Percentiles rank a stretch among this genome's conserved stretches.
Conservation (phyloP, 2,113 vertebrate genomes). For the Periophthalmus modestus region DNA sequence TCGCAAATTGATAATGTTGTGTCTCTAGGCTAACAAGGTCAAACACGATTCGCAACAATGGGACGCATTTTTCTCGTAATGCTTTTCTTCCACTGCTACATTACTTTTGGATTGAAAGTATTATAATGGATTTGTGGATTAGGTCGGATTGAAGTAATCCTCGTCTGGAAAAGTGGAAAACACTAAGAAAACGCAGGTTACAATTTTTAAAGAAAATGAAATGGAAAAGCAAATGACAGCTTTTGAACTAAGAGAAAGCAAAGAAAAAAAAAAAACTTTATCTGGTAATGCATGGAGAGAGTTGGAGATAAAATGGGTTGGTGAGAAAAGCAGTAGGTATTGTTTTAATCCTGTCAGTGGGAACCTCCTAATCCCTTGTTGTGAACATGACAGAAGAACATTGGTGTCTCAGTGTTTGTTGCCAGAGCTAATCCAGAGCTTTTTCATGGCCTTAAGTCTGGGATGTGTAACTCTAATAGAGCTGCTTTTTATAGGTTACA, state of each 20-base stretch:
- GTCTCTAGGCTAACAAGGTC: neutral
- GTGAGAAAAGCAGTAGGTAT: conserved; percentile 58
- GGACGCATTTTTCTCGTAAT: conserved; percentile 19
- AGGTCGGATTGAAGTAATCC: conserved; percentile 60
- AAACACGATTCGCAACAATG: conserved; percentile 18
- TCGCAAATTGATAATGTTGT: too few species aligned
- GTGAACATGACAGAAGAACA: conserved; percentile 63
- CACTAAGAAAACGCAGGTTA: conserved; percentile 47
- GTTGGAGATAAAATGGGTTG: conserved; percentile 43
- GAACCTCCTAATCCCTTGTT: conserved; percentile 70
- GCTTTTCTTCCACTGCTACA: conserved; percentile 22
- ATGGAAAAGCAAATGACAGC: conserved; percentile 31
- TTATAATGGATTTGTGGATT: conserved; percentile 58
- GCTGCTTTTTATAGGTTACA: conserved; percentile 22
- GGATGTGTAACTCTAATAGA: conserved; percentile 21
- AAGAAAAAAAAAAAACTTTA: conserved; percentile 38
- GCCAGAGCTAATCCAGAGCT: conserved; percentile 56
- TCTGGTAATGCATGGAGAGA: conserved; percentile 50
- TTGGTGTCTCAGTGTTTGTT: conserved; percentile 62
- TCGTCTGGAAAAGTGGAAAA: conserved; percentile 25
- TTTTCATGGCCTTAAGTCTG: conserved; percentile 44
- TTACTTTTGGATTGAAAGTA: conserved; percentile 22
- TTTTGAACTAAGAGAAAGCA: conserved; percentile 25
- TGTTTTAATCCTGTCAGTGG: conserved; percentile 73
- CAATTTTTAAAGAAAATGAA: conserved; percentile 50